Evolutionary conservation across 2,113 vertebrate genomes (phyloP), one percentile per base, ranked within the genome.

Genomic region (Perca fluviatilis): DNA sequence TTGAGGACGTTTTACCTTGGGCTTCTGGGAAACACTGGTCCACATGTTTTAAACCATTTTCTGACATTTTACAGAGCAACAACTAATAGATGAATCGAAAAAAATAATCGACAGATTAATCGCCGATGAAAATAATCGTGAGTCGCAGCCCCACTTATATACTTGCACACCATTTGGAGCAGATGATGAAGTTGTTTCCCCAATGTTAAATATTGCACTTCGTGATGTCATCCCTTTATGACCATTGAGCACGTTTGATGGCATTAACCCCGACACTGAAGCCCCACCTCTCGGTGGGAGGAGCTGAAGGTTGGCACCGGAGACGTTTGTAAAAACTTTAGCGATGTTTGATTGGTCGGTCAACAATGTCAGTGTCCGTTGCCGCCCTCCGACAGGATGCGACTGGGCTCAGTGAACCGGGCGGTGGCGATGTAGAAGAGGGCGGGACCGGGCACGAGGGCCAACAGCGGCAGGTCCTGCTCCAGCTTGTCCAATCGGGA

Each of bases 391-490:
- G 97, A 96, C 78, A 98, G 95, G 88, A 99, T 98, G 71, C 98
- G 95, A 0, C 97, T 98, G 0, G 98, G 98, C 83, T 99, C 97
- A 0, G 98, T 99, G 92, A 98, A 99, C 90, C 96, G 97, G 1
- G 98, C 97, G 1, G 98, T 99, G 77, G 97, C 91, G 12, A 99
- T 82, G 93, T 99, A 99, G 85, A 99, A 99, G 9, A 99, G 96
- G 23, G 98, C 96, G 14, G 98, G 98, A 1, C 97, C 96, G 0
- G 98, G 98, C 0, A 99, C 98, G 19, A 99, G 84, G 30, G 97
- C 97, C 85, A 99, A 72, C 58, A 99, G 93, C 0, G 98, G 97
- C 60, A 99, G 90, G 86, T 99, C 97, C 82, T 98, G 96, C 68
- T 97, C 96, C 4, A 99, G 94, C 68, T 96, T 97, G 89, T 98